phyloP scores from a whole-genome alignment of 2,888 invertebrate genomes.

The Diaphora mendica region DNA sequence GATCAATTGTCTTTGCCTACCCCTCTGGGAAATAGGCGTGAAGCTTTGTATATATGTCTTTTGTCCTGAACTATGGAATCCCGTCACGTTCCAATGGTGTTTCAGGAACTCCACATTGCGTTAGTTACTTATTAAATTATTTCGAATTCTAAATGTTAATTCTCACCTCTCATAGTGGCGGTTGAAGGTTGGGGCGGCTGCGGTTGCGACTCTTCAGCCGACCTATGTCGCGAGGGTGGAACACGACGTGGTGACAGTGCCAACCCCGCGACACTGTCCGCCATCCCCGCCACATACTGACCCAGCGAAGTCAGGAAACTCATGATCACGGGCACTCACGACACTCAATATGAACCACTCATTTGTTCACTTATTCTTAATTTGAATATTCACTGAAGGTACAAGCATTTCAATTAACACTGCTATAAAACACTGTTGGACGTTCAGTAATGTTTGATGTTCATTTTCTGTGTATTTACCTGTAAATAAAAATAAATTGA shows the following conservation, averaged over 20 bases:
- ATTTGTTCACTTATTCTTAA: constrained; percentile 39
- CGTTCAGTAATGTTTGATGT: background rate
- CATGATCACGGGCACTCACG: constrained; percentile 82
- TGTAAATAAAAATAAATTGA: constrained; percentile 18
- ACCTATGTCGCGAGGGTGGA: constrained; percentile 89
- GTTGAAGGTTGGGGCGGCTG: constrained; percentile 76
- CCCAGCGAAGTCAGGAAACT: constrained; percentile 95
- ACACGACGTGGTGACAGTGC: constrained; percentile 91
- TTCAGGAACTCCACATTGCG: background rate
- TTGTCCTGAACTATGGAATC: too few species aligned
- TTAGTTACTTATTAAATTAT: background rate
- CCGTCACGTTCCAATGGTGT: background rate
- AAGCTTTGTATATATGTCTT: too few species aligned
- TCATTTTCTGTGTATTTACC: constrained; percentile 16
- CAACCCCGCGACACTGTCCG: constrained; percentile 93
- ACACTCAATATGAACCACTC: constrained; percentile 44
- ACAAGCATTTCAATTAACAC: constrained; percentile 18
- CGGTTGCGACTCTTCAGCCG: constrained; percentile 81
- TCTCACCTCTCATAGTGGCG: constrained; percentile 74
- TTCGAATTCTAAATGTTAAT: background rate
- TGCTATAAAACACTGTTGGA: background rate
- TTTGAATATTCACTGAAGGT: constrained; percentile 7
- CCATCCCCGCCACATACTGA: constrained; percentile 94
- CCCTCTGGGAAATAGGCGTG: too few species aligned
- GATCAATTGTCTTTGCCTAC: too few species aligned